Conservation (phyloP, 2,888 invertebrate genomes). For the Agrochola lota region DNA sequence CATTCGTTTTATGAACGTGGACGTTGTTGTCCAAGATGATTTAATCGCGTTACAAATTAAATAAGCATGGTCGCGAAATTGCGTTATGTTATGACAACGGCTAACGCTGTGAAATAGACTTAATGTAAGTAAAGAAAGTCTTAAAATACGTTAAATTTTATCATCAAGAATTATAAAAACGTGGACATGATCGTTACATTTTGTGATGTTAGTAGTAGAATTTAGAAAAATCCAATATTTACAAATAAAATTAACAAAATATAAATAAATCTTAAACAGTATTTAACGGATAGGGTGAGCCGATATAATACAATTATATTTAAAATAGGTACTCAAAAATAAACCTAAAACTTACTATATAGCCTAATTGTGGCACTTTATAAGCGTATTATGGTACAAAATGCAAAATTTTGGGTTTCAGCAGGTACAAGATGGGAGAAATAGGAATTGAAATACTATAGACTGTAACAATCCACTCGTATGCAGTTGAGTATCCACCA, state of each 20-base stretch:
- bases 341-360: conserved; percentile 55
- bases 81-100: conserved; percentile 13
- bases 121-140: conserved; percentile 28
- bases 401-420: conserved; percentile 40
- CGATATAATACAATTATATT: conserved; percentile 63
- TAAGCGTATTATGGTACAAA: conserved; percentile 65
- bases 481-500: not conserved
- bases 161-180: conserved; percentile 27
- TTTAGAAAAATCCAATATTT: conserved; percentile 58
- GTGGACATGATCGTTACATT: conserved; percentile 46
- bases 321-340: conserved; percentile 60
- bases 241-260: conserved; percentile 65
- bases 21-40: not conserved
- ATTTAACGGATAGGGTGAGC: conserved; percentile 56
- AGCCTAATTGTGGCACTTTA: conserved; percentile 67
- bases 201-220: conserved; percentile 66
- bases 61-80: not conserved
- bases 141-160: conserved; percentile 54
- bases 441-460: not conserved
- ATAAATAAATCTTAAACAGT: conserved; percentile 59
- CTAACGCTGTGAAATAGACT: not conserved
- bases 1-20: not conserved
- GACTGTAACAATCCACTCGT: not conserved
- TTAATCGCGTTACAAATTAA: not conserved
- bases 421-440: not conserved